phyloP scores from a whole-genome alignment of 2,113 vertebrate genomes.

The Ceyx margarethae region DNA sequence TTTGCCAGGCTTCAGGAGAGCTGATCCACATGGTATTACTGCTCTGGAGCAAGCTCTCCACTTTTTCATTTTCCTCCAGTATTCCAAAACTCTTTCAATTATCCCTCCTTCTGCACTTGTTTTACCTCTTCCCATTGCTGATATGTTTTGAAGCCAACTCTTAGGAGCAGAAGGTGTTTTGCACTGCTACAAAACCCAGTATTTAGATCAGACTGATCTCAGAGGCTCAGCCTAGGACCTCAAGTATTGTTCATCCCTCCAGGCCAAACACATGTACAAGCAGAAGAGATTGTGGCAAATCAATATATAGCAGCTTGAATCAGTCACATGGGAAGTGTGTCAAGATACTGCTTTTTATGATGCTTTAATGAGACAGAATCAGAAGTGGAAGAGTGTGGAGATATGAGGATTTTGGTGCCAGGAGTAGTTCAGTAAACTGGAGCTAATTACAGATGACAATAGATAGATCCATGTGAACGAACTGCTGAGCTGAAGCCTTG shows the following conservation, averaged over 20 bases:
- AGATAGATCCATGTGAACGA: background rate
- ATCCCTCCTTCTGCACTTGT: background rate
- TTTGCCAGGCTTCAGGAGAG: constrained; percentile 36
- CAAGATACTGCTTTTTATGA: background rate
- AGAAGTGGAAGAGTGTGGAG: background rate
- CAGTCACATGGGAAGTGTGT: background rate
- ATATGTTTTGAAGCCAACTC: background rate
- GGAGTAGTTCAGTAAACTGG: background rate
- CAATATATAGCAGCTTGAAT: background rate
- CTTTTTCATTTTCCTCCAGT: background rate
- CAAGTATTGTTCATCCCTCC: background rate
- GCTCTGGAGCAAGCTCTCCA: background rate
- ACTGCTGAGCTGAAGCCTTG: background rate
- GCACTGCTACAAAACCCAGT: background rate
- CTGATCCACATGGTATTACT: background rate
- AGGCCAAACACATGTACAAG: background rate
- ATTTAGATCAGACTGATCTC: background rate
- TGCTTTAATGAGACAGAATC: background rate
- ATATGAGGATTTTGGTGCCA: background rate
- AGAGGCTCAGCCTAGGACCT: background rate
- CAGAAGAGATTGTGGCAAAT: background rate
- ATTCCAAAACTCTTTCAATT: background rate
- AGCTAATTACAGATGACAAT: background rate
- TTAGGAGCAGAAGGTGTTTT: background rate
- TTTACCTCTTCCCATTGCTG: background rate